These are phyloP conservation scores for Callyntrura sp. DNA, from an alignment of 2,888 invertebrate species.

Conservation along the genomic window DNA sequence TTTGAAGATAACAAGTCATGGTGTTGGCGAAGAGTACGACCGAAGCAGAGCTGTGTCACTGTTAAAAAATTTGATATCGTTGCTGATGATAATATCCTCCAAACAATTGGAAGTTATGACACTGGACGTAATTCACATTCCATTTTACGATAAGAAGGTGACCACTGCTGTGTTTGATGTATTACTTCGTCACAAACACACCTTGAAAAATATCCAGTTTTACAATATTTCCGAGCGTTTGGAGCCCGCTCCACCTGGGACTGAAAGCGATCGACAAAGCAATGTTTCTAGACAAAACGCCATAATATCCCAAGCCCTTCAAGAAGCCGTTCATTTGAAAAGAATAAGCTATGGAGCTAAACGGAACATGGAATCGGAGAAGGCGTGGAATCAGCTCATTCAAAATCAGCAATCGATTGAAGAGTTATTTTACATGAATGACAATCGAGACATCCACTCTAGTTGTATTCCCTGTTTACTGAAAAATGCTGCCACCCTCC, in stretches of 20 bases:
- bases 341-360: conserved; percentile 60
- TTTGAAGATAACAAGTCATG: conserved; percentile 46
- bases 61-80: conserved; percentile 22
- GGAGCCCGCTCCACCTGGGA: conserved; percentile 42
- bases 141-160: conserved; percentile 6
- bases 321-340: conserved; percentile 40
- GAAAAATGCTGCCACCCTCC: conserved; percentile 42
- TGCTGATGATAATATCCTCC: conserved; percentile 38
- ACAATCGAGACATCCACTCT: conserved; percentile 29
- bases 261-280: not conserved
- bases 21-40: not conserved
- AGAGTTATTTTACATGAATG: conserved; percentile 65
- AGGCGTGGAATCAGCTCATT: conserved; percentile 56
- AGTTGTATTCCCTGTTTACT: conserved; percentile 38
- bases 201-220: conserved; percentile 40
- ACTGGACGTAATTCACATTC: conserved; percentile 55
- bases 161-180: conserved; percentile 32
- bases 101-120: conserved; percentile 35
- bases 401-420: conserved; percentile 18
- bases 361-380: conserved; percentile 38
- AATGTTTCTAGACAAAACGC: not conserved
- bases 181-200: conserved; percentile 49
- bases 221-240: conserved; percentile 32
- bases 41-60: not conserved
- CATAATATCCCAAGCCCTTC: conserved; percentile 5